Base-by-base conservation (phyloP, 1,140 invertebrate genomes). In the Holotrichia oblita region DNA sequence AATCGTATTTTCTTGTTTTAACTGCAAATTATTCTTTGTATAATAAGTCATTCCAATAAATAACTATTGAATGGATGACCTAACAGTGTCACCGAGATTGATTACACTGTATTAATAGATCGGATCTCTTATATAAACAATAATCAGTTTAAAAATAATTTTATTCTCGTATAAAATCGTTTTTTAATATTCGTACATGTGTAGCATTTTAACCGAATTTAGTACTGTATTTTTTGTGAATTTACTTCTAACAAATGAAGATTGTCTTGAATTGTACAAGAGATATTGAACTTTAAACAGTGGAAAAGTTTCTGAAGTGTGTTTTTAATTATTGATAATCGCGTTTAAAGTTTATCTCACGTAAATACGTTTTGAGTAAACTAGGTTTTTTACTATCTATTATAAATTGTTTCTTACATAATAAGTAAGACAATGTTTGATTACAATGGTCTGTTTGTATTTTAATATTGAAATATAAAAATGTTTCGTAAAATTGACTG, bases 221-320 rank as follows among this genome's bases (percentile, higher is more conserved):
- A 34, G 1, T 34, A 4, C 27, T 34, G 2, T 34, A 34, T 34
- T 34, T 34, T 34, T 55, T 17, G 6, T n/a, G 48, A 55, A 55
- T 17, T 55, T 6, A 0, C 2, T n/a, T 17, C 48, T 17, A 2
- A 55, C 12, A 14, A 17, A 27, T 69, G 61, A 22, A 69, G 22
- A 69, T 14, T 69, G 20, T 69, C 20, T 69, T 4, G 27, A 34
- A 34, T 27, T 12, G 10, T 14, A 69, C 22, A 69, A 10, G 27
- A 69, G 61, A 69, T 69, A 69, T 69, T 69, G 61, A 69, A 55
- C 48, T 55, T 55, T 69, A 69, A 69, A 69, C 61, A 69, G 27
- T 69, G 61, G 61, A 69, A 69, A 69, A 69, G 20, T 69, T 22
- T 69, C 61, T 69, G 48, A 69, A 24, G 61, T 69, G 24, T 69